Conservation (phyloP, 2,888 invertebrate genomes). For the Nephrotoma guestfalica region DNA sequence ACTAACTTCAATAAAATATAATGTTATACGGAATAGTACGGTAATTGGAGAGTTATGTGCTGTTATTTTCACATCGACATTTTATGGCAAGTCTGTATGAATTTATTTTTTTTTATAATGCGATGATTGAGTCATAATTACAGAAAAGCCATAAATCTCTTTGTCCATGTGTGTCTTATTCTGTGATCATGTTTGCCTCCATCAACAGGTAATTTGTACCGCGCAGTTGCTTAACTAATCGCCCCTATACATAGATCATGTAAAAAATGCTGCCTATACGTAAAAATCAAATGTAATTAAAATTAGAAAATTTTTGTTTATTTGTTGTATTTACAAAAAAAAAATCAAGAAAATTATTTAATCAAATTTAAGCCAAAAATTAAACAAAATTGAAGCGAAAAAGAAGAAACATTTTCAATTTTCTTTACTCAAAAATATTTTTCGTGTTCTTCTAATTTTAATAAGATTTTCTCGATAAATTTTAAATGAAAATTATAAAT, state of each 20-base stretch:
- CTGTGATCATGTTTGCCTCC: not conserved
- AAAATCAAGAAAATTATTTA: not conserved
- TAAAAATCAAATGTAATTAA: not conserved
- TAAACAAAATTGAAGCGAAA: not conserved
- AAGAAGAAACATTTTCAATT: not conserved
- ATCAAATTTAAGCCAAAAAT: not conserved
- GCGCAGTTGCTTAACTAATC: not conserved
- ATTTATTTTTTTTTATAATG: not conserved
- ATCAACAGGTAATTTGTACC: not conserved
- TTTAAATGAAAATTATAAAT: not conserved
- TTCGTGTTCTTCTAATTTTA: not conserved
- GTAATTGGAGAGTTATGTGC: too few species aligned
- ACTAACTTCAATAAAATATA: too few species aligned
- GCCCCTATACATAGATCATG: not conserved
- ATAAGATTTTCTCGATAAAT: not conserved
- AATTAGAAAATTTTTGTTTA: not conserved
- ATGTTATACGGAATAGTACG: too few species aligned
- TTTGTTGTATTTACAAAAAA: not conserved
- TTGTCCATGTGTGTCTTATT: not conserved
- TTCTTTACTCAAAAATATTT: not conserved
- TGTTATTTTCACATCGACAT: not conserved
- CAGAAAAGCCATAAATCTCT: not conserved
- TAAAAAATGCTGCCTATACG: not conserved
- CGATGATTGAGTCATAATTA: not conserved
- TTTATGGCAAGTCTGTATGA: not conserved